Base-by-base conservation (phyloP, 2,888 invertebrate genomes). In the Imbricaverruca yamaguchii region DNA sequence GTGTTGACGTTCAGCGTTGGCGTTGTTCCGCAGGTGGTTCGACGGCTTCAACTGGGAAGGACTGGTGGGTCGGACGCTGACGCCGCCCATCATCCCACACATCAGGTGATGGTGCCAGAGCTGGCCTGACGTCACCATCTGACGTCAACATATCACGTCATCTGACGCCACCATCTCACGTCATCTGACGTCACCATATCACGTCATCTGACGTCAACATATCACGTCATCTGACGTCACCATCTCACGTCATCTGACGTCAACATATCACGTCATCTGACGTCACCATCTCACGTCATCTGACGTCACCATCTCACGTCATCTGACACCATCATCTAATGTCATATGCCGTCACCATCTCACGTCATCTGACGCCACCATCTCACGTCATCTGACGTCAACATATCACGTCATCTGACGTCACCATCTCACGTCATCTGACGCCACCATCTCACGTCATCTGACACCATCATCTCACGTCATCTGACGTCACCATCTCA, bases 41-140 rank as follows among this genome's bases (percentile, higher is more conserved):
- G 90, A 93, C 84, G 93, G 92, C 67, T 94, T 97, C 86, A 94
- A 97, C 86, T 98, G 97, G 96, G 92, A 92, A 82, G 92, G 92
- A 25, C 88, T 96, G 59, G 89, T 91, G 67, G 89, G 90, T 80
- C 89, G 92, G 83, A 90, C 91, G 81, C 86, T 95, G 83, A 90
- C 91, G 81, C 92, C 95, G 7, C 94, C 94, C 0, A 90, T 94
- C 74, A 89, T 92, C 83, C 92, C 92, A 12, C 90, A 85, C 81
- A 89, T 89, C 25, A 81, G 80, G 57, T 78, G 55, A 23, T 39
- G 39, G 39, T 39, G 39, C 39, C 39, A 39, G 39, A 1, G 39
- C 39, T 39, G 39, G 2, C 39, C 39, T 39, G 39, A 39, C 39
- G 39, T 39, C 39, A 39, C 39, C 39, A 39, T 4, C 39, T 9